phyloP scores from a whole-genome alignment of 2,113 vertebrate species.

The Gavia stellata region DNA sequence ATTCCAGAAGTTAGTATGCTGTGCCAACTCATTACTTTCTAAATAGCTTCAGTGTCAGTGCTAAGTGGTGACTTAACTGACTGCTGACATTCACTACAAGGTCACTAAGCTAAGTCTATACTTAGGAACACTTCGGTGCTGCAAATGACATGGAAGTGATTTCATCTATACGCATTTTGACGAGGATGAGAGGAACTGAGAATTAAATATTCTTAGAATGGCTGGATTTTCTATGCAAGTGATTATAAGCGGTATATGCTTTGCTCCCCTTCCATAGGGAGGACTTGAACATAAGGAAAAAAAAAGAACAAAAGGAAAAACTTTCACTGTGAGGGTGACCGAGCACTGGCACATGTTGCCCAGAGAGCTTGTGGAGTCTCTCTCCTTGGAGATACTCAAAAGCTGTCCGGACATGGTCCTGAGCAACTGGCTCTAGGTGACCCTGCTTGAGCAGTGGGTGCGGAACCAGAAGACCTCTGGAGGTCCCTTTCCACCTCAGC shows the following conservation, averaged over 20 bases:
- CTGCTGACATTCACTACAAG: conserved; percentile 51
- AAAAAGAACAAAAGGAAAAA: not conserved
- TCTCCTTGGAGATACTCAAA: not conserved
- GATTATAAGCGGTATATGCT: not conserved
- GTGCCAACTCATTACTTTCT: conserved; percentile 62
- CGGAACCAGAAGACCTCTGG: not conserved
- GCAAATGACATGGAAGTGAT: conserved; percentile 17
- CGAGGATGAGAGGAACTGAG: not conserved
- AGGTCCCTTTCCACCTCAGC: not conserved
- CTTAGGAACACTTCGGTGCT: conserved; percentile 42
- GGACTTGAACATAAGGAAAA: not conserved
- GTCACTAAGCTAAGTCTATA: conserved; percentile 30
- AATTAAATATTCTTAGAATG: not conserved
- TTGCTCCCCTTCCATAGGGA: not conserved
- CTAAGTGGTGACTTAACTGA: conserved; percentile 45
- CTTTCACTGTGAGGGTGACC: not conserved
- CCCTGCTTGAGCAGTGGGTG: not conserved
- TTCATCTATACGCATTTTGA: not conserved
- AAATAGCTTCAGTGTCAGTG: conserved; percentile 55
- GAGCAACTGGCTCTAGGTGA: not conserved
- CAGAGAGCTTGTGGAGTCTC: not conserved
- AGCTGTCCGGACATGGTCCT: not conserved
- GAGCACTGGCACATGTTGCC: not conserved
- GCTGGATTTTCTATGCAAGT: not conserved
- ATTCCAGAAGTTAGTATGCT: conserved; percentile 35